A percentile compares a stretch with the other conserved stretches of the same genome.
Evolutionary conservation across 2,888 invertebrate species (phyloP).

Genomic region (Drosophila robusta): DNA sequence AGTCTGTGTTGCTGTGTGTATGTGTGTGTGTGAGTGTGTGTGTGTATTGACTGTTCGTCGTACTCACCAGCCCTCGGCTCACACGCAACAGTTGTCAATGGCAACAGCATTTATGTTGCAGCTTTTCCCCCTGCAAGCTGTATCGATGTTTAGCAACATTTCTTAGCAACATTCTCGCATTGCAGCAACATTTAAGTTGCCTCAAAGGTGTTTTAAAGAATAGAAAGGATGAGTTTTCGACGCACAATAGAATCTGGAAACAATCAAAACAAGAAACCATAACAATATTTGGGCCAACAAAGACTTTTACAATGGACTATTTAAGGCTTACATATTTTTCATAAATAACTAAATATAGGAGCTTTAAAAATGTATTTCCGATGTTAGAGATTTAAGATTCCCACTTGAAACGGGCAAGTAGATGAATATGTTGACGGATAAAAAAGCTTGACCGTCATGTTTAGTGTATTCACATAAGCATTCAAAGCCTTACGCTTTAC

Average conservation of each 20-base stretch:
- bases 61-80: conserved; percentile 22
- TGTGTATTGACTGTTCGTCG: conserved; percentile 1
- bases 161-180: not conserved
- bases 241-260: not conserved
- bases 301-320: too few species aligned
- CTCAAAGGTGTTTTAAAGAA: not conserved
- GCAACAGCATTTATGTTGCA: conserved; percentile 38
- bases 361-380: too few species aligned
- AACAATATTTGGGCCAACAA: too few species aligned
- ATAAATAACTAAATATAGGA: too few species aligned
- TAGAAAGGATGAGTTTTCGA: not conserved
- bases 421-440: too few species aligned
- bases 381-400: too few species aligned
- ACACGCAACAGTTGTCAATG: conserved; percentile 71
- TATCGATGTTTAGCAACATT: conserved; percentile 25
- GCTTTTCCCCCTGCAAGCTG: conserved; percentile 12
- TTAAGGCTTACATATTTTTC: too few species aligned
- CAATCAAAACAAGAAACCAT: too few species aligned
- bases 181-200: not conserved
- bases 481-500: too few species aligned
- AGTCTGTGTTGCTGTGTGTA: conserved; percentile 10
- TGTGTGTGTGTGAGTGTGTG: not conserved
- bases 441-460: too few species aligned
- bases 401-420: too few species aligned
- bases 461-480: too few species aligned